Base-by-base conservation (phyloP, 2,113 vertebrate species). In the Sylvia atricapilla region DNA sequence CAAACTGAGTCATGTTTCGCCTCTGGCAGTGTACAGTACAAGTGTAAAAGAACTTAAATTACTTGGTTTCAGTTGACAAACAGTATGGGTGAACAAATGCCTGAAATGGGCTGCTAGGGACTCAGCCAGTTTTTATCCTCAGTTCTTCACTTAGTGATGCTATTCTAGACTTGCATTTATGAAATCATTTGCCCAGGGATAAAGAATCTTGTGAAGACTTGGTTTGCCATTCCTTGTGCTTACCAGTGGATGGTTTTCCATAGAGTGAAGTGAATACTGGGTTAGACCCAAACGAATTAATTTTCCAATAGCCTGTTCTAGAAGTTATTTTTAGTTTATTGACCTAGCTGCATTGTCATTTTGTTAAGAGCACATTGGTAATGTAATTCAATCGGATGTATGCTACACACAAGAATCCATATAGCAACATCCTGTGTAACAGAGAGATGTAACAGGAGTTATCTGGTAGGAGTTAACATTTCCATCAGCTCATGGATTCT, bases 291-390 rank as follows among this genome's bases (percentile, higher is more conserved):
- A 90, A 94, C 55, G 93, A 93, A 97, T 95, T 94, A 95, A 93
- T 91, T 97, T 93, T 88, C 78, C 91, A 55, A 68, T 76, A 76
- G 39, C 86, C 85, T 90, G 55, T 72, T 95, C 88, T 93, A 64
- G 47, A 84, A 92, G 72, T 49, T 95, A 96, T 97, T 96, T 97
- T 96, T 95, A 92, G 68, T 90, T 90, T 84, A 62, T 87, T 95
- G 94, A 91, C 91, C 91, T 81, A 93, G 86, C 93, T 93, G 81
- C 43, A 28, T 58, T 84, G 76, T 84, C 69, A 23, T 93, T 93
- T 84, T 37, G 60, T 90, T 87, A 95, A 95, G 60, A 94, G 80
- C 43, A 20, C 28, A 17, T 84, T 60, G 77, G 90, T 66, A 55
- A 91, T 20, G 39, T 84, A 93, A 97, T 76, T 92, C 75, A 88